Evolutionary conservation across 37 sponge, comb jelly and placozoan genomes (phyloP).

Genomic region (Bolinopsis microptera): DNA sequence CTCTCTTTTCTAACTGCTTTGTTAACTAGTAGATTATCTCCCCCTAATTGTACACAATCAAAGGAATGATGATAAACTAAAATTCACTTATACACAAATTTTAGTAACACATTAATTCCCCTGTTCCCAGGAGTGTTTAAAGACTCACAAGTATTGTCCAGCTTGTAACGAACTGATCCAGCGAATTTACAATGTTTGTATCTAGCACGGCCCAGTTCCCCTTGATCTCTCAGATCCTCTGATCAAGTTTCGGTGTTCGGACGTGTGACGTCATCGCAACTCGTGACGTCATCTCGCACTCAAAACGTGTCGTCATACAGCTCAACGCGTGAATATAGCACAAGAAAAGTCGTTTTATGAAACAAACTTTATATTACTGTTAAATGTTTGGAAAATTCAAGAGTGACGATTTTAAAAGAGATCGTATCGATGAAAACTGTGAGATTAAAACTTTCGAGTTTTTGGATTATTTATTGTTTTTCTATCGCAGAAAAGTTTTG

Average conservation of each 20-base stretch:
- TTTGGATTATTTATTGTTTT: background rate
- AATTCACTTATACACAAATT: too few relatives aligned
- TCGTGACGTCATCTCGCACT: too few relatives aligned
- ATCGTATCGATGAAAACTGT: background rate
- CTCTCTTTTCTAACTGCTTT: too few relatives aligned
- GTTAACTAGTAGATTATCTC: too few relatives aligned
- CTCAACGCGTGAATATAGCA: background rate
- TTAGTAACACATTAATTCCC: too few relatives aligned
- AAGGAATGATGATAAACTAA: too few relatives aligned
- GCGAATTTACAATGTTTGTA: slow-evolving; percentile 21
- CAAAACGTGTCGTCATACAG: background rate
- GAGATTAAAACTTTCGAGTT: background rate
- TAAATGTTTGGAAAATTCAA: background rate
- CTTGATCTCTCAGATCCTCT: background rate
- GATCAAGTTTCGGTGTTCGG: background rate
- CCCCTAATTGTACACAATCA: too few relatives aligned
- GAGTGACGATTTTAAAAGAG: background rate
- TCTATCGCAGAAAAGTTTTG: background rate
- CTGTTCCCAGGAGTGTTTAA: slow-evolving; percentile 36
- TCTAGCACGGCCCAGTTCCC: background rate
- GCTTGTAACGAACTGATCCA: slow-evolving; percentile 43
- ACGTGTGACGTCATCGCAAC: too few relatives aligned
- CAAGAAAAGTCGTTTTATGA: background rate
- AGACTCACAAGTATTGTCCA: slow-evolving; percentile 45
- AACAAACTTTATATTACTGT: background rate